A percentile compares a stretch with the other conserved stretches of the same genome.
phyloP scores from a whole-genome alignment of 2,113 vertebrate genomes.

The Scortum barcoo region DNA sequence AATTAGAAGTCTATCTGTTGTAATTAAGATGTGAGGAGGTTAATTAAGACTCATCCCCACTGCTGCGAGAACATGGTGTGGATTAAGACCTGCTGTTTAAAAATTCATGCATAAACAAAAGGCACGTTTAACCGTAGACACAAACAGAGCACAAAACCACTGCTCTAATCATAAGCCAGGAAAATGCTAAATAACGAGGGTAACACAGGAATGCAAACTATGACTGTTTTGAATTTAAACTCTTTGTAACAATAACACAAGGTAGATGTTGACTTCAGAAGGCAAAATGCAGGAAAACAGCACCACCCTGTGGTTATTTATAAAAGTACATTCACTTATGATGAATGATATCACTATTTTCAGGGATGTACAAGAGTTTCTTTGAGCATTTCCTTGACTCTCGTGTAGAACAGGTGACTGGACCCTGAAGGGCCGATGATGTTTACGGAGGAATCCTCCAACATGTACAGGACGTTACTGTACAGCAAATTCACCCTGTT shows the following conservation, averaged over 20 bases:
- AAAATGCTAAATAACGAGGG: background rate
- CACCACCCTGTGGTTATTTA: conserved; percentile 29
- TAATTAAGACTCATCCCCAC: conserved; percentile 39
- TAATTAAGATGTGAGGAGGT: conserved; percentile 43
- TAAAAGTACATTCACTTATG: background rate
- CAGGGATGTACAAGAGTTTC: background rate
- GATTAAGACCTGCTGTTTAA: conserved; percentile 34
- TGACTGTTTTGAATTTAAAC: background rate
- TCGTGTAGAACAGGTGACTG: conserved; percentile 15
- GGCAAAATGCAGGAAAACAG: background rate
- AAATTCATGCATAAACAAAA: conserved; percentile 25
- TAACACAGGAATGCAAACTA: background rate
- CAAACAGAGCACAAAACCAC: conserved; percentile 1
- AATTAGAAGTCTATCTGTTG: conserved; percentile 46
- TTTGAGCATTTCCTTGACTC: background rate
- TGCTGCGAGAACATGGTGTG: conserved; percentile 21
- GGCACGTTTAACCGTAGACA: conserved; percentile 6
- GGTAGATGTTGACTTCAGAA: background rate
- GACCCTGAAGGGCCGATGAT: background rate
- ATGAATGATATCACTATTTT: too few relatives aligned
- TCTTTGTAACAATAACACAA: background rate
- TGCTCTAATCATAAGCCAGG: background rate
- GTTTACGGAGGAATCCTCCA: conserved; percentile 30
- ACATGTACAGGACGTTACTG: background rate
- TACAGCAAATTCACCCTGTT: rapidly evolving